Evolutionary conservation across 2,113 vertebrate genomes (phyloP).

Genomic region (Petrocephalus zakoni): DNA sequence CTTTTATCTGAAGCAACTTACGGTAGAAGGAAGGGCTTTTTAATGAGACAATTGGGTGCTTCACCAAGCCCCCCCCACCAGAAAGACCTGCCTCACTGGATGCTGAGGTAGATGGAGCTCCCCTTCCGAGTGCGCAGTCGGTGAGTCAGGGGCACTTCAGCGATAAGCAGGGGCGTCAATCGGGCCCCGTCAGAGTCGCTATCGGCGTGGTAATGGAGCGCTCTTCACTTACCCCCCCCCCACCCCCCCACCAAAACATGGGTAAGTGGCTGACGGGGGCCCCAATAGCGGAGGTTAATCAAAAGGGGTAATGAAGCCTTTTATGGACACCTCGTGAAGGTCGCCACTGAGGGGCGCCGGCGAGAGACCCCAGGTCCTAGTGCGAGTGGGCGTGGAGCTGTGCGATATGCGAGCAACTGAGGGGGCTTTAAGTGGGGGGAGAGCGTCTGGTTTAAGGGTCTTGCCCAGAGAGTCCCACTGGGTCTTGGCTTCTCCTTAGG

Average conservation of each 20-base stretch:
- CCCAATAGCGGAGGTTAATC: constrained; percentile 51
- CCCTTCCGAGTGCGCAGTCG: not conserved
- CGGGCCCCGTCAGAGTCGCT: not conserved
- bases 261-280: constrained; percentile 9
- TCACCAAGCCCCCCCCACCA: not conserved
- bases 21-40: not conserved
- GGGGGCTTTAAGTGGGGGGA: not conserved
- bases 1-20: not conserved
- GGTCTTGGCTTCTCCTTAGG: not conserved
- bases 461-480: not conserved
- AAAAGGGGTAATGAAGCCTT: constrained; percentile 54
- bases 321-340: constrained; percentile 50
- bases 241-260: constrained; percentile 39
- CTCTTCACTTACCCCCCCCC: not conserved
- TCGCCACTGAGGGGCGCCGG: constrained; percentile 10
- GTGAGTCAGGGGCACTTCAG: not conserved
- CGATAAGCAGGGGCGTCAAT: not conserved
- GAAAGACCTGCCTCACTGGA: not conserved
- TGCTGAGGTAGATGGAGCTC: not conserved
- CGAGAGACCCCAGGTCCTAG: not conserved
- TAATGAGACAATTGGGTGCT: not conserved
- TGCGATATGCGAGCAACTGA: not conserved
- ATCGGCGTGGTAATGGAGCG: not conserved
- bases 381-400: not conserved
- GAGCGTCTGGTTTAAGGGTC: not conserved